Conservation (phyloP, 2,113 vertebrate species). For the Vicugna pacos region DNA sequence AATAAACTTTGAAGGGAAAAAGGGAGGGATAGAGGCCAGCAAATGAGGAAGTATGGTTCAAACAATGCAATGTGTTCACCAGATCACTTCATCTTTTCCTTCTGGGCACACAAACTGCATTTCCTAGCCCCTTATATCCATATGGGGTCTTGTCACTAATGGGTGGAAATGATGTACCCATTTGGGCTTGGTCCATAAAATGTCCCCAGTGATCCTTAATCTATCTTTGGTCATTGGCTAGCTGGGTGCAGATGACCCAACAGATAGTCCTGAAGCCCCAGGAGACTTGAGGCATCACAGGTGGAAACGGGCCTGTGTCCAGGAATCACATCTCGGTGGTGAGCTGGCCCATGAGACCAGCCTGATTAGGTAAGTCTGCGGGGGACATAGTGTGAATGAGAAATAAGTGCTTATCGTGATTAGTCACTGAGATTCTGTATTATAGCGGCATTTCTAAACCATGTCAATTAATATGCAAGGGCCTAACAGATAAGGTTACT, state of each 20-base stretch:
- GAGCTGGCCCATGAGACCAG: rapidly evolving
- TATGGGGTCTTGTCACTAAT: background rate
- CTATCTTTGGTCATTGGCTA: background rate
- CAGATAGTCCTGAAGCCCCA: background rate
- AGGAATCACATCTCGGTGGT: background rate
- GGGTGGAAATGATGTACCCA: background rate
- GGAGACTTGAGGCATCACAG: too few relatives aligned
- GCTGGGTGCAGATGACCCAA: background rate
- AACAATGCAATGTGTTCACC: background rate
- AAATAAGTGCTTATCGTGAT: background rate
- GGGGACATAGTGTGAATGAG: too few relatives aligned
- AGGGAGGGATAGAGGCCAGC: background rate
- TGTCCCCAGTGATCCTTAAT: background rate
- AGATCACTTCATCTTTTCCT: background rate
- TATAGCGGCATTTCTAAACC: background rate
- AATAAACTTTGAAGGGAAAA: background rate
- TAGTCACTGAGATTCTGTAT: background rate
- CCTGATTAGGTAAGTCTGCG: background rate
- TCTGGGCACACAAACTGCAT: too few relatives aligned
- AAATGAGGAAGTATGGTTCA: background rate
- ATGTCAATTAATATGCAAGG: background rate
- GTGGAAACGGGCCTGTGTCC: background rate
- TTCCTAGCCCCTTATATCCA: background rate
- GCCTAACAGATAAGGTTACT: background rate
- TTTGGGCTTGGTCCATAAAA: background rate